Evolutionary conservation across 2,113 vertebrate genomes (phyloP), one percentile per base, ranked within the genome.

Genomic region (Hippopotamus amphibius): DNA sequence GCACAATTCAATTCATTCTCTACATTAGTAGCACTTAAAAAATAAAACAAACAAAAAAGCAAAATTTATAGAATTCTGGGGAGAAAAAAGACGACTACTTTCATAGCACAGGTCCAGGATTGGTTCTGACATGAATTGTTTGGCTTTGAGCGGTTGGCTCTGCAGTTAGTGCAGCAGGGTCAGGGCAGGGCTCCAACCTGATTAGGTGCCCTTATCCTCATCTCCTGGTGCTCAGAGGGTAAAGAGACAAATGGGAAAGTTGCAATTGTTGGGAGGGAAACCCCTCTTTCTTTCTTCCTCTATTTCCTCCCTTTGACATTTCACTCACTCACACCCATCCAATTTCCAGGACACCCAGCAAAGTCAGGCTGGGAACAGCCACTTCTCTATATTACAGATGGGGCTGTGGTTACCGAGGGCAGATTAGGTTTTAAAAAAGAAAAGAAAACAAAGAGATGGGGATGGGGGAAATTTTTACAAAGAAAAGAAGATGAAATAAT

Each of bases 1-100:
- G 98, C 98, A 98, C 98, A 97, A 96, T 95, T 98, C 95, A 96
- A 95, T 97, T 97, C 92, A 98, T 96, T 96, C 76, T 97, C 96
- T 97, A 98, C 83, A 90, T 97, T 97, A 98, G 96, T 97, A 98
- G 97, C 90, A 15, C 86, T 95, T 79, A 83, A 77, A 86, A 95
- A 85, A 95, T 3, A 41, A 85, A 80, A 53, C 46, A 55, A 66
- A 93, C 22, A 53, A 72, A 57, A 81, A 41, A 81, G 63, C 63
- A 96, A 96, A 96, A 96, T 90, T 80, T 96, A 90, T 55, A 88
- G 41, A 96, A 77, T 83, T 93, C 68, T 65, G 90, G 79, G 93
- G 53, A 30, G 28, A n/a, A 21, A 53, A 4, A 61, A 88, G 30
- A 95, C 80, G 41, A 57, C 90, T 48, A 77, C 30, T 46, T 84